Base-by-base conservation (phyloP, 1,140 invertebrate species). In the Megalonaias nervosa region DNA sequence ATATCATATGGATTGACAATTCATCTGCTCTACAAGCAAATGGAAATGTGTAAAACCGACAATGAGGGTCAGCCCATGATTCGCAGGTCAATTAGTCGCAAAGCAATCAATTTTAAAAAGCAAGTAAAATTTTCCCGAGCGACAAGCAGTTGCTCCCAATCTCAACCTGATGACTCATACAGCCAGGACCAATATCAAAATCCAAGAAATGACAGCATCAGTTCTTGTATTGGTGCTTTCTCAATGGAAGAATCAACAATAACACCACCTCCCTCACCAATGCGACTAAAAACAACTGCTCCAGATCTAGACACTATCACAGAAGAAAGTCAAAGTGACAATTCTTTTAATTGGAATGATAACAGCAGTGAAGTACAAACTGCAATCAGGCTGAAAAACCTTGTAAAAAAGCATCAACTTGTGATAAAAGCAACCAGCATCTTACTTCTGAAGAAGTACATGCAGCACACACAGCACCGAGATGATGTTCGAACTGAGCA, bases 1-100 rank as follows among this genome's bases (percentile, higher is more conserved):
- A 91, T 97, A 58, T 98, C 97, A 13, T 99, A 98, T 86, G 94
- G 95, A 4, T 92, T 98, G 68, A 99, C 97, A 0, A 95, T 98
- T 3, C 92, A 95, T 62, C 83, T 89, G 57, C 74, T 91, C 55
- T 85, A 86, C 57, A 77, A 84, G 55, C 87, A 89, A 75, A 85
- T 86, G 9, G 71, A 81, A 17, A 77, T 86, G 67, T 87, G 85
- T 74, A 77, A 79, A 15, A 76, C 71, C 15, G 74, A 81, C 16
- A 73, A 83, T 21, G 85, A 87, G 38, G 87, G 83, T 14, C 75
- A 85, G 59, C 84, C 86, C 13, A 86, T 88, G 80, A 85, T 87
- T 14, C 79, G 88, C 21, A 68, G 89, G 16, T 88, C 87, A 12
- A 65, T 78, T 14, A 84, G 83, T 71, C 74, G 83, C 26, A 81